Base-by-base conservation (phyloP, 1,140 invertebrate genomes). In the Leptinotarsa defecta region DNA sequence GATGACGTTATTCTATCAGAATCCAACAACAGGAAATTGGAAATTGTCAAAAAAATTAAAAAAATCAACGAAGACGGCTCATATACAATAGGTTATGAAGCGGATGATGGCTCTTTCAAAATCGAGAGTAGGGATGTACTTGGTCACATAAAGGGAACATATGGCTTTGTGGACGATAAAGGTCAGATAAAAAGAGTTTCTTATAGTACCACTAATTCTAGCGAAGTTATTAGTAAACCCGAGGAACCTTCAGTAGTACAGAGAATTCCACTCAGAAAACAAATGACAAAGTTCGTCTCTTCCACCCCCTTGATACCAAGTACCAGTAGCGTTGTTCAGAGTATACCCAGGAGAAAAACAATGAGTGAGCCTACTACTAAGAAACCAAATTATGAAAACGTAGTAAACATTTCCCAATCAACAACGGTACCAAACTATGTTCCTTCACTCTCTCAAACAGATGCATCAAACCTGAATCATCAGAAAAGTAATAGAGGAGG, bases 171-270 rank as follows among this genome's bases (percentile, higher is more conserved):
- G 49, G 94, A 95, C 82, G 90, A 91, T 57, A 89, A 91, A 77
- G 94, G 94, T 8, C 91, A 94, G 84, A 90, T 95, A 71, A 94
- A 95, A 86, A 88, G 93, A 63, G 93, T 95, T n/a, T 93, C 94
- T 5, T 96, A 96, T 85, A 91, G 91, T 6, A 88, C 89, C 20
- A 89, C 86, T 79, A 90, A 90, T 74, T 86, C 84, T 17, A 89
- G 76, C 86, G 88, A 76, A 87, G 88, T 86, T 85, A 87, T 87
- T 82, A 85, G 77, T 86, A 86, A 78, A 84, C 85, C 87, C 79
- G 86, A 88, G 84, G 82, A 86, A 52, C 82, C 87, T 19, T 86
- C 87, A 2, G 86, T 88, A 3, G 87, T 87, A 4, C 88, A 88
- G 84, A 86, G 86, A 75, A 86, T 87, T 52, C 87, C 87, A 19